Evolutionary conservation across 2,797 vertebrate species (phyloP).

Genomic region (Phylloscopus collybita): DNA sequence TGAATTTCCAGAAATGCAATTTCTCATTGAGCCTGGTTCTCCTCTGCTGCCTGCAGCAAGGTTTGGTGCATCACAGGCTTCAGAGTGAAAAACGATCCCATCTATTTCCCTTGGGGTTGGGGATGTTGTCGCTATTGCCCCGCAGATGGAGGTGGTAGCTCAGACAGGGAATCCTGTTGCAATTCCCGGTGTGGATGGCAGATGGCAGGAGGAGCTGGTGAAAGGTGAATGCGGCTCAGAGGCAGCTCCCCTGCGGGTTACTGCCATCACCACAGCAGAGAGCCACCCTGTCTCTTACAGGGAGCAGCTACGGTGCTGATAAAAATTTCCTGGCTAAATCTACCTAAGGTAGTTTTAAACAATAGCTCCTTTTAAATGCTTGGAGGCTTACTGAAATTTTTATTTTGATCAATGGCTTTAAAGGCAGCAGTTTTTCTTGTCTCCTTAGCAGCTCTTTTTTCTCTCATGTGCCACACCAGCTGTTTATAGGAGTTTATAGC

Average conservation of each 20-base stretch:
- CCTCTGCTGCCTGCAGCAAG: background rate
- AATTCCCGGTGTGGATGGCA: slow-evolving; percentile 48
- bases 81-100: background rate
- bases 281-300: background rate
- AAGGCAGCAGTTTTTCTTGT: background rate
- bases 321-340: background rate
- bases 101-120: background rate
- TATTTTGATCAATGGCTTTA: background rate
- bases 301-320: background rate
- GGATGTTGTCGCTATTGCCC: background rate
- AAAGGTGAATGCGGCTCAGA: background rate
- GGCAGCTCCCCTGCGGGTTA: background rate
- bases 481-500: background rate
- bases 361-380: background rate
- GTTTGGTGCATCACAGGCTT: background rate
- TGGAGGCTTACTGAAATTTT: background rate
- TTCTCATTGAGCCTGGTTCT: background rate
- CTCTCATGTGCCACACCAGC: background rate
- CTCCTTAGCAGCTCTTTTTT: background rate
- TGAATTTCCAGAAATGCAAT: background rate
- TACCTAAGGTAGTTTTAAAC: background rate
- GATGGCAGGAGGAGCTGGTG: slow-evolving; percentile 45
- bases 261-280: background rate
- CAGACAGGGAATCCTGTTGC: background rate
- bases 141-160: background rate